Base-by-base conservation (phyloP, 2,797 vertebrate species). In the Propithecus deckenii region DNA sequence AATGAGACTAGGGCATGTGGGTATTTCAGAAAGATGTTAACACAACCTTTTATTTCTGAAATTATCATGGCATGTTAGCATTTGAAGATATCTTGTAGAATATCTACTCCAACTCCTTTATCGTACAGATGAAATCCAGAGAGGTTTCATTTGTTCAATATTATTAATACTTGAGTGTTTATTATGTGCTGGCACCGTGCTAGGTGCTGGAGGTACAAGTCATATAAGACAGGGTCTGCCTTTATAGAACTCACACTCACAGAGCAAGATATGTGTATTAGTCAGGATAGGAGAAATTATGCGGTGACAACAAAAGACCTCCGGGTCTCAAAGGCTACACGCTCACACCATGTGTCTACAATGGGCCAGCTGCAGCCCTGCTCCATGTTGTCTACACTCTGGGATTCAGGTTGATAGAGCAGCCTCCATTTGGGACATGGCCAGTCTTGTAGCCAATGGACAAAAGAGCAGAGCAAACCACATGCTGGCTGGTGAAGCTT, bases 1-100 rank as follows among this genome's bases (percentile, higher is more conserved):
- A 96, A 74, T 46, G 57, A 92, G 59, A 50, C 43, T 89, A 94
- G 63, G 48, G 43, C 8, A 55, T 46, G 89, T 85, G 38, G 83
- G 75, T 76, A 28, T 96, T 96, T 80, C 43, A 96, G 93, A 72
- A 92, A 22, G 20, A 91, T 57, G 55, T 57, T 57, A 96, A 86
- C 9, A 85, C 12, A 84, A 85, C 32, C 11, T 71, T 94, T 96
- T 92, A 87, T 76, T 92, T 97, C n/a, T 63, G 41, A 91, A 89
- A 81, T 92, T 81, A 79, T 69, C 63, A 50, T 20, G 50, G 15
- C 30, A 65, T 71, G 43, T 8, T 90, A 63, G 89, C 55, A 94
- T 81, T 88, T 94, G 78, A 84, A 94, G 84, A 48, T 79, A 69
- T 0, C 41, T 81, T 52, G 4, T 72, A 81, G 69, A 52, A 41